Percentiles rank a stretch among this genome's conserved stretches.
Evolutionary conservation across 2,888 invertebrate genomes (phyloP).

Genomic region (Synergus gifuensis): DNA sequence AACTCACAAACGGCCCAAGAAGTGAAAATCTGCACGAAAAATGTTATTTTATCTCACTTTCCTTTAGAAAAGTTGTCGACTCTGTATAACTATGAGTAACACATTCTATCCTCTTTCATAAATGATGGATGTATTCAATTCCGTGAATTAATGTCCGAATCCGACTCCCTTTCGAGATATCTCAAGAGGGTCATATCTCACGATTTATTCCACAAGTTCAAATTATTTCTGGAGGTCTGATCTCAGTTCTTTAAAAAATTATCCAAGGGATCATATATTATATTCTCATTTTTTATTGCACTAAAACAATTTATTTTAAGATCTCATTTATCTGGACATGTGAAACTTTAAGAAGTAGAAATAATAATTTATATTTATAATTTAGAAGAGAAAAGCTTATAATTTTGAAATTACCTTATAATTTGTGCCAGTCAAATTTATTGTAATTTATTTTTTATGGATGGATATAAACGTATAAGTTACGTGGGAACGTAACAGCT

Average conservation of each 20-base stretch:
- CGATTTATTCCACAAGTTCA: slow-evolving; percentile 53
- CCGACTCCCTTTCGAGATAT: slow-evolving; percentile 53
- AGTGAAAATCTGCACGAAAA: slow-evolving; percentile 23
- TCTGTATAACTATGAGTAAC: slow-evolving; percentile 19
- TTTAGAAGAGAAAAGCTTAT: too few species aligned
- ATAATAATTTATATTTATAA: too few species aligned
- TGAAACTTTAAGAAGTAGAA: too few species aligned
- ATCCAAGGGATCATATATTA: slow-evolving; percentile 10
- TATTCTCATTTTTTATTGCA: slow-evolving; percentile 35
- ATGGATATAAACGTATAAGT: neutral
- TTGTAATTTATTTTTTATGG: neutral
- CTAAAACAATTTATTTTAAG: neutral
- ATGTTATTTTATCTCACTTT: slow-evolving; percentile 15
- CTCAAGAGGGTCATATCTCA: slow-evolving; percentile 55
- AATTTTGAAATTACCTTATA: neutral
- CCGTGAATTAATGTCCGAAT: slow-evolving; percentile 54
- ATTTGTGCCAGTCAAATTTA: neutral
- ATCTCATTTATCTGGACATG: neutral
- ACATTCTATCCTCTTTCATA: slow-evolving; percentile 50
- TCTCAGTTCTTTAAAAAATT: slow-evolving; percentile 49
- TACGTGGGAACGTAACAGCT: neutral
- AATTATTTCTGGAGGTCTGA: slow-evolving; percentile 55
- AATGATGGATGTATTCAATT: slow-evolving; percentile 58
- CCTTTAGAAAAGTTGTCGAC: slow-evolving; percentile 11
- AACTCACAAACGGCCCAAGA: slow-evolving; percentile 43